Evolutionary conservation across 2,888 invertebrate species (phyloP).

Genomic region (Cheilosia vernalis): DNA sequence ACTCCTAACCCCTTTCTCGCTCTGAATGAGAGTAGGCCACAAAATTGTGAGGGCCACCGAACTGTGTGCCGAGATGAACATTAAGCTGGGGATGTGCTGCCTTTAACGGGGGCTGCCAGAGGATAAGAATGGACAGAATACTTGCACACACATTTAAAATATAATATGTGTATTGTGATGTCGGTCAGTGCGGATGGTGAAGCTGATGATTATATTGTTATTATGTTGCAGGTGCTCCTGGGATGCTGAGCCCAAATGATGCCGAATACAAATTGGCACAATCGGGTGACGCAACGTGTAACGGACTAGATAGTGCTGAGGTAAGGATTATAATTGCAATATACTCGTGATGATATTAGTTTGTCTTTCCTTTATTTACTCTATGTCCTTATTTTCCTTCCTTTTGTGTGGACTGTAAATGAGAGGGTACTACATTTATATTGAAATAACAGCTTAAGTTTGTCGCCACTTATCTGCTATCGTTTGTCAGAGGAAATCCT

Average conservation of each 20-base stretch:
- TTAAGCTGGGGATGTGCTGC: conserved; percentile 40
- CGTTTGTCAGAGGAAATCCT: conserved; percentile 12
- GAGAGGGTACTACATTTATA: conserved; percentile 11
- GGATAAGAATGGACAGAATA: conserved; percentile 16
- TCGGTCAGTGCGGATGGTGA: conserved; percentile 42
- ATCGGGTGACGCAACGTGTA: conserved; percentile 96
- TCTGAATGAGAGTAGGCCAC: conserved; percentile 33
- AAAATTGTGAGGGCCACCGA: conserved; percentile 28
- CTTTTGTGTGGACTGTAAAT: not conserved
- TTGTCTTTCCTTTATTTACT: conserved; percentile 3
- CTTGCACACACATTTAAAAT: conserved; percentile 44
- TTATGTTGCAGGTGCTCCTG: conserved; percentile 81
- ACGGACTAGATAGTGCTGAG: conserved; percentile 94
- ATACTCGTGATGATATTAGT: conserved; percentile 28
- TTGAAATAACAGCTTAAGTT: conserved; percentile 41
- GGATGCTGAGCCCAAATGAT: conserved; percentile 83
- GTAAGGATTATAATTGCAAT: conserved; percentile 82
- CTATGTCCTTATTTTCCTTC: not conserved
- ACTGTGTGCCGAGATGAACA: conserved; percentile 28
- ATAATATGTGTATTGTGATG: conserved; percentile 23
- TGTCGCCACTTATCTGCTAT: conserved; percentile 35
- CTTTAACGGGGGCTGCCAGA: conserved; percentile 1
- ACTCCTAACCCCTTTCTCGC: conserved; percentile 4
- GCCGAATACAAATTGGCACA: conserved; percentile 94
- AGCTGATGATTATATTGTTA: conserved; percentile 71